Evolutionary conservation across 2,888 invertebrate genomes (phyloP).

Genomic region (Aethes cnicana): DNA sequence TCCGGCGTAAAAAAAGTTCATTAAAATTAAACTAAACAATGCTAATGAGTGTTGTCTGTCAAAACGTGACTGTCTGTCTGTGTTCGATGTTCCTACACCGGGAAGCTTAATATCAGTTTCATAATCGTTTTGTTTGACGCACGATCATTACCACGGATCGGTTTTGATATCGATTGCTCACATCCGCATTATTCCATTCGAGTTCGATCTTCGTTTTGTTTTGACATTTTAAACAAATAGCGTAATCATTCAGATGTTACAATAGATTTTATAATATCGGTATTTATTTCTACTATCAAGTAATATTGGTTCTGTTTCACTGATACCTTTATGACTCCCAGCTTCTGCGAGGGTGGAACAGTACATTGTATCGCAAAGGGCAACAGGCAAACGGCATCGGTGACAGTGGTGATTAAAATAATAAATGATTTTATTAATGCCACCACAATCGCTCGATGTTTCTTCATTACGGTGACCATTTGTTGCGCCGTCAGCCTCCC

Average conservation of each 20-base stretch:
- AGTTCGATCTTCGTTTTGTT: conserved; percentile 44
- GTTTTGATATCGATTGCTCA: conserved; percentile 73
- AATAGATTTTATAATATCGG: conserved; percentile 16
- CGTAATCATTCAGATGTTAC: conserved; percentile 30
- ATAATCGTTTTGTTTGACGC: conserved; percentile 68
- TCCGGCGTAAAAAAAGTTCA: conserved; percentile 45
- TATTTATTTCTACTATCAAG: too few relatives aligned
- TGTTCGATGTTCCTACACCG: conserved; percentile 33
- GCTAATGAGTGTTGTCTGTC: conserved; percentile 64
- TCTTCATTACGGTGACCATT: conserved; percentile 68
- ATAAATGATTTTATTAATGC: conserved; percentile 64
- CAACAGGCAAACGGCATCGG: conserved; percentile 22
- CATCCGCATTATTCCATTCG: conserved; percentile 67
- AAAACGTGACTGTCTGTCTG: conserved; percentile 45
- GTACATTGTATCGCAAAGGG: neutral
- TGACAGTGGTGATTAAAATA: conserved; percentile 51
- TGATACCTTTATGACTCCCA: too few relatives aligned
- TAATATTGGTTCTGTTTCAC: too few relatives aligned
- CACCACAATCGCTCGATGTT: conserved; percentile 57
- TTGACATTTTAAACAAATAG: conserved; percentile 45
- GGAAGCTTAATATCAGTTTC: conserved; percentile 61
- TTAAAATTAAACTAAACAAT: conserved; percentile 69
- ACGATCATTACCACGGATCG: conserved; percentile 66
- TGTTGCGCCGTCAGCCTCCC: conserved; percentile 59
- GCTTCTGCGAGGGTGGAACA: too few relatives aligned